These are phyloP conservation scores for Seriola quinqueradiata DNA, from an alignment of 2,113 vertebrate species.

Conservation along the genomic window DNA sequence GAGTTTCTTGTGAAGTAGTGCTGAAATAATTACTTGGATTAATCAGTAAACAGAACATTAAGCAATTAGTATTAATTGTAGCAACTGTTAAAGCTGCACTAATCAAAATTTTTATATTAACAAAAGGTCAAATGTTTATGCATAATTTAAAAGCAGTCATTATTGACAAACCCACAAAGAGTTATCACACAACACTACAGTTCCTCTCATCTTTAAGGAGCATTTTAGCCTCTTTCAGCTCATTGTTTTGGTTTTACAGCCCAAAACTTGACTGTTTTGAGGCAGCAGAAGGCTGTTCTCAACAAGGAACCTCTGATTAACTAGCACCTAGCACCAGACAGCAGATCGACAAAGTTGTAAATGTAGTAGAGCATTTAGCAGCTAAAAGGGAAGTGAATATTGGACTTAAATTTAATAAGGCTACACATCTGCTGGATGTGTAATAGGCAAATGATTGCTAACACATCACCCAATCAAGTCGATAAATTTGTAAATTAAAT, in stretches of 20 bases:
- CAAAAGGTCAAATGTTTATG: background rate
- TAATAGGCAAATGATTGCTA: background rate
- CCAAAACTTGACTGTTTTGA: background rate
- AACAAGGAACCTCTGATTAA: no score
- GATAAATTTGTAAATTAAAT: background rate
- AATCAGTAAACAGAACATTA: background rate
- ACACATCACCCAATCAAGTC: background rate
- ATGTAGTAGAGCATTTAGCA: background rate
- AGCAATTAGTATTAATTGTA: background rate
- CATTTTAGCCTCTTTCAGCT: background rate
- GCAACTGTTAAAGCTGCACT: background rate
- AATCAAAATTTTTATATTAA: background rate
- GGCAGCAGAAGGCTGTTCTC: no score
- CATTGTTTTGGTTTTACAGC: background rate
- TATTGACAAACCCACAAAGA: background rate
- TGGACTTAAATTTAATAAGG: background rate
- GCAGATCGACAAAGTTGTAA: background rate
- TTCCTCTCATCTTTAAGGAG: conserved; percentile 4
- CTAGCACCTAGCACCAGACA: background rate
- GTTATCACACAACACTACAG: background rate
- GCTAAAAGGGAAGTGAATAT: background rate
- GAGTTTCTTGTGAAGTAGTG: background rate
- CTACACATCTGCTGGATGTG: background rate
- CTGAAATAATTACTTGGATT: background rate
- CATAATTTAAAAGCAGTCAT: background rate